phyloP scores from a whole-genome alignment of 1,140 invertebrate species.

The Stegodyphus dumicola region DNA sequence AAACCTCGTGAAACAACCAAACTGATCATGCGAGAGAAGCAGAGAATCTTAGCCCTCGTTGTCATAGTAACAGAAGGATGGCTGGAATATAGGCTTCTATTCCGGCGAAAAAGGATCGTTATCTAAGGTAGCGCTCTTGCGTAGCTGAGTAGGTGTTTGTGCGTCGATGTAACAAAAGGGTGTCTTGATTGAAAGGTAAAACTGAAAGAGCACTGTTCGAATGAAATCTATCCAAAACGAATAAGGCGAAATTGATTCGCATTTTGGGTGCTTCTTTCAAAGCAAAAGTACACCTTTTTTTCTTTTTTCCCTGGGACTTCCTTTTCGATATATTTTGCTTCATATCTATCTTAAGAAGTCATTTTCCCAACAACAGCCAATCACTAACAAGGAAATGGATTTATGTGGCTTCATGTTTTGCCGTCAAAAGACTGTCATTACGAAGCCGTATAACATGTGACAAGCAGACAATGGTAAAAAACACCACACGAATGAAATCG shows the following conservation, averaged over 20 bases:
- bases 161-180: slow-evolving; percentile 45
- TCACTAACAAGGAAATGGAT: no score
- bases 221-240: slow-evolving; percentile 23
- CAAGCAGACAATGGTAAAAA: no score
- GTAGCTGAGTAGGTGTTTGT: slow-evolving; percentile 37
- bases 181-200: slow-evolving; percentile 54
- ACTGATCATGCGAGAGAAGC: slow-evolving; percentile 35
- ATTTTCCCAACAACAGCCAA: no score
- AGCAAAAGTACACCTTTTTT: not conserved
- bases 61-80: slow-evolving; percentile 46
- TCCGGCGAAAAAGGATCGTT: slow-evolving; percentile 37
- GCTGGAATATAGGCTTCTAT: slow-evolving; percentile 38
- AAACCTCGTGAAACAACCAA: slow-evolving; percentile 20
- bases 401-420: no score
- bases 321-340: no score
- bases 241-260: slow-evolving; percentile 32
- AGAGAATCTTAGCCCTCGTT: slow-evolving; percentile 16
- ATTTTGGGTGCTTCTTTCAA: not conserved
- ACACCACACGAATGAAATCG: no score
- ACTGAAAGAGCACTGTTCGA: slow-evolving; percentile 18
- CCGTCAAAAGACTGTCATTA: no score
- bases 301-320: no score
- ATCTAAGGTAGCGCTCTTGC: slow-evolving; percentile 33
- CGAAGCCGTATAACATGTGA: no score
- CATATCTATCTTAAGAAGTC: no score